Conservation (phyloP, 2,888 invertebrate species). For the Euspilapteryx auroguttella region DNA sequence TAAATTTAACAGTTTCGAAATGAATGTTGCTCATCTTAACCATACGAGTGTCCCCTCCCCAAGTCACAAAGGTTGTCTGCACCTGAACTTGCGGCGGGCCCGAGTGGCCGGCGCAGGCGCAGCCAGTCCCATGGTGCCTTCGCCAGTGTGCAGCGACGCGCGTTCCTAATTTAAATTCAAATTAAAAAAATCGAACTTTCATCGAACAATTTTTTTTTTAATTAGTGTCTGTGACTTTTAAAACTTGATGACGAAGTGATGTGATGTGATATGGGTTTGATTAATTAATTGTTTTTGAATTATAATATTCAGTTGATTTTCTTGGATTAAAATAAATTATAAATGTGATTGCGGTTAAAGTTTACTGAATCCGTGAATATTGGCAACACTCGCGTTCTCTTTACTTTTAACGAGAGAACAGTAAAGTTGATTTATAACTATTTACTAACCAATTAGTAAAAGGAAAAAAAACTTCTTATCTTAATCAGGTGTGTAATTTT, state of each 20-base stretch:
- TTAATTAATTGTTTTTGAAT: slow-evolving; percentile 6
- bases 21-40: too few relatives aligned
- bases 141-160: slow-evolving; percentile 26
- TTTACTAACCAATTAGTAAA: slow-evolving; percentile 11
- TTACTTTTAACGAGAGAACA: too few relatives aligned
- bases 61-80: slow-evolving; percentile 23
- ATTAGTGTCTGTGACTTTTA: slow-evolving; percentile 2
- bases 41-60: slow-evolving; percentile 3
- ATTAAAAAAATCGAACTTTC: slow-evolving; percentile 15
- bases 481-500: too few relatives aligned
- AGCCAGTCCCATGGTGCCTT: slow-evolving; percentile 43
- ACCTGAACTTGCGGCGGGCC: slow-evolving; percentile 23
- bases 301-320: too few relatives aligned
- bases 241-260: background rate
- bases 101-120: slow-evolving; percentile 39
- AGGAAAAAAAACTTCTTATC: too few relatives aligned
- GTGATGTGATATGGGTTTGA: background rate
- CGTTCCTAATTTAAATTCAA: slow-evolving; percentile 19
- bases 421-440: too few relatives aligned
- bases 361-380: slow-evolving; percentile 19
- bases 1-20: too few relatives aligned
- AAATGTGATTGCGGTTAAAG: slow-evolving; percentile 33
- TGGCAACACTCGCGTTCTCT: slow-evolving; percentile 8
- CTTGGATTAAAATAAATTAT: too few relatives aligned
- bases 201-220: slow-evolving; percentile 23